Conservation (phyloP, 2,888 invertebrate species). For the Meta bourneti region DNA sequence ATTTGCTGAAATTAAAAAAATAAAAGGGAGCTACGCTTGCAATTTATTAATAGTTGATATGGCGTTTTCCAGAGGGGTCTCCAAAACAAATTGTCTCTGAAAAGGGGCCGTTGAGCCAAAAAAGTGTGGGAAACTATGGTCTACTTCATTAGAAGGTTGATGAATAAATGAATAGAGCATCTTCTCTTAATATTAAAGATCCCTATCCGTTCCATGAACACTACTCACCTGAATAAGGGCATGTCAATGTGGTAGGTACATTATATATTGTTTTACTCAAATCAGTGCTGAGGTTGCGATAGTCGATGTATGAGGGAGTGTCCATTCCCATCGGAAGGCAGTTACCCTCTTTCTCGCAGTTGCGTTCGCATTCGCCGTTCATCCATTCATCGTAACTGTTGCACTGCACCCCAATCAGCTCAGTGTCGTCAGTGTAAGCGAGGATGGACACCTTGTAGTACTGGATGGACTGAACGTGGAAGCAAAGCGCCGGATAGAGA, state of each 20-base stretch:
- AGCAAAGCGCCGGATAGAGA: not conserved
- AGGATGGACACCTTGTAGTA: conserved; percentile 16
- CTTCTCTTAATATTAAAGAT: not conserved
- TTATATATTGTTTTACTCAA: not conserved
- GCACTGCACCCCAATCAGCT: not conserved
- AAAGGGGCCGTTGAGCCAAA: no score
- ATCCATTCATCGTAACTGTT: not conserved
- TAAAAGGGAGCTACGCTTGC: no score
- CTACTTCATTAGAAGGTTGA: no score
- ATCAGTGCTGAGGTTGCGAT: not conserved
- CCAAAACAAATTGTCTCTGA: no score
- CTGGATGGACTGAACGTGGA: not conserved
- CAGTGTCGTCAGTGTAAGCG: not conserved
- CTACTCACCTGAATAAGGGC: not conserved
- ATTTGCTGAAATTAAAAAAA: no score
- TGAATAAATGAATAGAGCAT: no score
- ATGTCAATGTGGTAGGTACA: not conserved
- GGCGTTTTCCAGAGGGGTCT: no score
- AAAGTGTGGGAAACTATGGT: no score
- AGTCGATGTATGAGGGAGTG: not conserved
- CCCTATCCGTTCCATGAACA: not conserved
- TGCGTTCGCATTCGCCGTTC: not conserved
- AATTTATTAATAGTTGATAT: no score
- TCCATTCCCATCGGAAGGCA: conserved; percentile 1
- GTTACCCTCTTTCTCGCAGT: not conserved